Conservation (phyloP, 1,140 invertebrate species). For the Drosophila takahashii region DNA sequence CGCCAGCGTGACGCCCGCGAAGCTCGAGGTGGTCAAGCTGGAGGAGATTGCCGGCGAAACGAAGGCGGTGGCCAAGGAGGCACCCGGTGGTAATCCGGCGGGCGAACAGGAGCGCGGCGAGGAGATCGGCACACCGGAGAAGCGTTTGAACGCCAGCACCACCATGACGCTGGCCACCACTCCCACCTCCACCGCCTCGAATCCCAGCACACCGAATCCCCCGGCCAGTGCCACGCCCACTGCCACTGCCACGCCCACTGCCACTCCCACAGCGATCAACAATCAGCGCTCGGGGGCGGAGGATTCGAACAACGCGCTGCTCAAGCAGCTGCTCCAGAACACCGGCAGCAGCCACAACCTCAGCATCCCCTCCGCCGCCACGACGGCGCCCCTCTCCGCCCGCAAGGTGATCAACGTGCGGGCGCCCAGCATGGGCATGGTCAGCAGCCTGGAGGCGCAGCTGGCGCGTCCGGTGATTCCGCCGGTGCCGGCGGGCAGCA, state of each 20-base stretch:
- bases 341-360: conserved; percentile 88
- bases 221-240: background rate
- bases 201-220: conserved; percentile 4
- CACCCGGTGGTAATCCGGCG: conserved; percentile 17
- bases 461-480: conserved; percentile 89
- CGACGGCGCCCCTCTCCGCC: conserved; percentile 84
- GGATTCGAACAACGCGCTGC: conserved; percentile 94
- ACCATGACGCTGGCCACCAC: conserved; percentile 11
- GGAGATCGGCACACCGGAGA: conserved; percentile 20
- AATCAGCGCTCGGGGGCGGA: conserved; percentile 88
- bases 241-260: no score
- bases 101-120: conserved; percentile 16
- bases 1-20: conserved; percentile 14
- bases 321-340: conserved; percentile 96
- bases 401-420: conserved; percentile 85
- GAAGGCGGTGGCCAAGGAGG: conserved; percentile 18
- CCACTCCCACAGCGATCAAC: conserved; percentile 4
- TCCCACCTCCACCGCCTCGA: background rate
- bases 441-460: conserved; percentile 90
- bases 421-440: conserved; percentile 88
- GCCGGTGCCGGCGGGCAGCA: conserved; percentile 85
- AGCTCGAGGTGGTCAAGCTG: conserved; percentile 24
- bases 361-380: conserved; percentile 56
- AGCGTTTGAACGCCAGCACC: conserved; percentile 20
- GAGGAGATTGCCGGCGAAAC: conserved; percentile 35